Percentiles rank a stretch among this genome's conserved stretches.
phyloP scores from a whole-genome alignment of 2,113 vertebrate species.

The Tragelaphus buxtoni region DNA sequence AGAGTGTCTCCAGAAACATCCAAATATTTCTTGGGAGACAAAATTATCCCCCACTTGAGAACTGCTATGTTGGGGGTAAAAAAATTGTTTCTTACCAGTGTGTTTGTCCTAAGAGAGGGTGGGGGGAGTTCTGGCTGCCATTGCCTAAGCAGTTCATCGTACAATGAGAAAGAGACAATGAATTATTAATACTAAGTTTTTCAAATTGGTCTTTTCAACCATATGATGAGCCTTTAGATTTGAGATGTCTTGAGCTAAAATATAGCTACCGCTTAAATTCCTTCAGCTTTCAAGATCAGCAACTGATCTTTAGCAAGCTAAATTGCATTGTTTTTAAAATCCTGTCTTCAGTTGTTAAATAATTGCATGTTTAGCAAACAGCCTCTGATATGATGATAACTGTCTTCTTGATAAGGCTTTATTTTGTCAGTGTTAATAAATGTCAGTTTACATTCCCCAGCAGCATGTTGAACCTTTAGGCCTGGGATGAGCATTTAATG shows the following conservation, averaged over 20 bases:
- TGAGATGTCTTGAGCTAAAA: neutral
- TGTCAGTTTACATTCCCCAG: neutral
- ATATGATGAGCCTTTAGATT: neutral
- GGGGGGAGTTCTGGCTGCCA: neutral
- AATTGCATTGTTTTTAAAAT: neutral
- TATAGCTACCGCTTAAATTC: neutral
- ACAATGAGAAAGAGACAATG: neutral
- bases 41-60: neutral
- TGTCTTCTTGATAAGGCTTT: neutral
- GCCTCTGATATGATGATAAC: neutral
- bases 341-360: neutral
- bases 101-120: neutral
- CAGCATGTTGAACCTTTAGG: neutral
- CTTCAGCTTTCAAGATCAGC: neutral
- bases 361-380: neutral
- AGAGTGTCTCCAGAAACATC: neutral
- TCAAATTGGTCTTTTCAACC: neutral
- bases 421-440: neutral
- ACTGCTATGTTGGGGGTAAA: neutral
- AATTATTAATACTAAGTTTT: neutral
- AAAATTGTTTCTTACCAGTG: neutral
- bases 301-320: neutral
- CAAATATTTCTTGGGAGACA: neutral
- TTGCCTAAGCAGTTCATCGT: neutral
- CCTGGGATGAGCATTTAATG: neutral